Evolutionary conservation across 2,797 vertebrate genomes (phyloP).

Genomic region (Cyprinodon diabolis): DNA sequence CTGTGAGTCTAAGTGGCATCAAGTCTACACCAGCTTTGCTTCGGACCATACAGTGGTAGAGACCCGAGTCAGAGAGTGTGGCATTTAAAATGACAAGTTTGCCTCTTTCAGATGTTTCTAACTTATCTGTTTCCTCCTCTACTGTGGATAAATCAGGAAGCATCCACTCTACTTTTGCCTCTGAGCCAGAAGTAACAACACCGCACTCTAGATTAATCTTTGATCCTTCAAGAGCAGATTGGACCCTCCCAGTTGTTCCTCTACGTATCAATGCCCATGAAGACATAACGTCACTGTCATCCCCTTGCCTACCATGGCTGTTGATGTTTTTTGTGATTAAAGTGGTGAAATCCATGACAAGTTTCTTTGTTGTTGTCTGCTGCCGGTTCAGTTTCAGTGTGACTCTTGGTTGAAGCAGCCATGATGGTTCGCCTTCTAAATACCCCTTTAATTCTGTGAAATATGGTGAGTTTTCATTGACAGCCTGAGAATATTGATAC

Average conservation of each 20-base stretch:
- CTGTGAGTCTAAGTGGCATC: constrained; percentile 74
- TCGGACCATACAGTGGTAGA: constrained; percentile 82
- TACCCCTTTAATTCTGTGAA: constrained; percentile 85
- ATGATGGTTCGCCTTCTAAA: constrained; percentile 78
- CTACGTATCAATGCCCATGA: constrained; percentile 80
- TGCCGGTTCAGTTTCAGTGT: constrained; percentile 81
- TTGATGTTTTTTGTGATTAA: constrained; percentile 70
- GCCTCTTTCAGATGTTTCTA: constrained; percentile 65
- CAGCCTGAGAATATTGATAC: constrained; percentile 79
- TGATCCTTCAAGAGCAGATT: constrained; percentile 73
- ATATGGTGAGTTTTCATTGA: constrained; percentile 81
- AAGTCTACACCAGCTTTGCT: constrained; percentile 74
- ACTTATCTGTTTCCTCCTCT: constrained; percentile 64
- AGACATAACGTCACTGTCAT: constrained; percentile 36
- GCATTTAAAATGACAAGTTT: constrained; percentile 77
- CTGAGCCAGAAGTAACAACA: constrained; percentile 65
- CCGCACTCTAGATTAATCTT: constrained; percentile 73
- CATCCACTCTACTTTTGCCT: constrained; percentile 80
- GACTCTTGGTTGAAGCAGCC: constrained; percentile 82
- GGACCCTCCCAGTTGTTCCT: constrained; percentile 62
- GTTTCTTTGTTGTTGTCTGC: constrained; percentile 82
- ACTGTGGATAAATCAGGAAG: constrained; percentile 78
- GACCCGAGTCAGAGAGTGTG: constrained; percentile 76
- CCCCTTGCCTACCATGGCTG: constrained; percentile 40
- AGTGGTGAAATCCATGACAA: constrained; percentile 82